Evolutionary conservation across 2,888 invertebrate genomes (phyloP), one percentile per base, ranked within the genome.

Genomic region (Odontocolon sp.): DNA sequence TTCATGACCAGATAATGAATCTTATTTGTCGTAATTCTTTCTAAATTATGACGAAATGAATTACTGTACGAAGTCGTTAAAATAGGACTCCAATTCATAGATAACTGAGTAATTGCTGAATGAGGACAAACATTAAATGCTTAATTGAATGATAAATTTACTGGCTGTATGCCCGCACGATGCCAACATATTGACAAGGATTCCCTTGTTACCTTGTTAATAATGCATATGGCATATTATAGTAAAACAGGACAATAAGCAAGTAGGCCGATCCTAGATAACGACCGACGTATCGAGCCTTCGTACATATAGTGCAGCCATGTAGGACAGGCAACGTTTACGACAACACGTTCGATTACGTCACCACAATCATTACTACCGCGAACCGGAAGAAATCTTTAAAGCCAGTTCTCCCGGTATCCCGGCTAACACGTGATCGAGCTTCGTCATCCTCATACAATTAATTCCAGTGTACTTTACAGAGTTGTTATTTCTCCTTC

Each of bases 71-170:
- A 33, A 16, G n/a, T 5, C 23, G 18, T 33, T 4, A 14, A 1
- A 31, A 31, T 52, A 40, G 11, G 28, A 9, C 56, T 18, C 42
- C 59, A 11, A 8, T 38, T 69, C 11, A 21, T 45, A 33, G 74
- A 74, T 78, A 52, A 70, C 52, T 67, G 52, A 63, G 31, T 64
- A 80, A 76, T 78, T 67, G 67, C 33, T 47, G 72, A 78, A 76
- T 54, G 78, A 63, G 77, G 54, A 68, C 72, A 36, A 33, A 40
- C 54, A 70, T 71, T 68, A 72, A 75, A 36, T 16, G 45, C 56
- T 70, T 68, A 72, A 75, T 80, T 78, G 67, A 76, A 57, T 71
- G 42, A 63, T 63, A 42, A 61, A 78, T 74, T 64, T 42, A 28
- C 45, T 50, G 38, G 31, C 18, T 63, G 18, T 36, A 45, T 66